phyloP scores from a whole-genome alignment of 2,888 invertebrate genomes.

The Epiblema foenella region DNA sequence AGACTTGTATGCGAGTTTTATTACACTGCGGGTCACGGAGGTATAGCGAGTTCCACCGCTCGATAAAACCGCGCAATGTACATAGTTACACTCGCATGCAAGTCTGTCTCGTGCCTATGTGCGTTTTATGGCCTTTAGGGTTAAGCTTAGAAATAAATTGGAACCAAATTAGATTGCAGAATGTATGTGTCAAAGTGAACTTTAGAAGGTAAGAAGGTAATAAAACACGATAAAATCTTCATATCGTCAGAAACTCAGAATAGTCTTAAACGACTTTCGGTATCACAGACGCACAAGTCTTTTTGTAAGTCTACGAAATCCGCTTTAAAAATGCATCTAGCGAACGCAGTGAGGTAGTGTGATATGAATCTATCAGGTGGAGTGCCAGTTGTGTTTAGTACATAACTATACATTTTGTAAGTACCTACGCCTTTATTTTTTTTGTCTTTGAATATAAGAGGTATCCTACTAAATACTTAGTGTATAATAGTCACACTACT shows the following conservation, averaged over 20 bases:
- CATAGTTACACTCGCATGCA: no score
- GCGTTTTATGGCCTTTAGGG: no score
- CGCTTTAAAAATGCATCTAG: constrained; percentile 35
- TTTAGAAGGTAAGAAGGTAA: constrained; percentile 24
- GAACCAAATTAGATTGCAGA: not conserved
- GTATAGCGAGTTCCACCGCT: no score
- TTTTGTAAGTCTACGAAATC: not conserved
- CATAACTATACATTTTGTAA: constrained; percentile 1
- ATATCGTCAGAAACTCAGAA: not conserved
- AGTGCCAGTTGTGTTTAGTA: constrained; percentile 19
- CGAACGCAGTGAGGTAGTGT: constrained; percentile 26
- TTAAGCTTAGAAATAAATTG: not conserved
- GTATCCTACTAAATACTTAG: no score
- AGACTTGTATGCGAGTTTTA: no score
- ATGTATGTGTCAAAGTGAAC: not conserved
- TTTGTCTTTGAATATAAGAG: not conserved
- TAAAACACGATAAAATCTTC: constrained; percentile 14
- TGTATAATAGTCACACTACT: no score
- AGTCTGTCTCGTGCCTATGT: no score
- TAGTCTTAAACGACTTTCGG: not conserved
- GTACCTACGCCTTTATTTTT: not conserved
- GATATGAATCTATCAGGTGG: constrained; percentile 31
- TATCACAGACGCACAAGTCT: not conserved
- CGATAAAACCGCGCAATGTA: no score
- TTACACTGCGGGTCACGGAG: no score